Evolutionary conservation across 92 coral and sea anemone genomes (phyloP), one percentile per base, ranked within the genome.

Genomic region (Ricordea florida): DNA sequence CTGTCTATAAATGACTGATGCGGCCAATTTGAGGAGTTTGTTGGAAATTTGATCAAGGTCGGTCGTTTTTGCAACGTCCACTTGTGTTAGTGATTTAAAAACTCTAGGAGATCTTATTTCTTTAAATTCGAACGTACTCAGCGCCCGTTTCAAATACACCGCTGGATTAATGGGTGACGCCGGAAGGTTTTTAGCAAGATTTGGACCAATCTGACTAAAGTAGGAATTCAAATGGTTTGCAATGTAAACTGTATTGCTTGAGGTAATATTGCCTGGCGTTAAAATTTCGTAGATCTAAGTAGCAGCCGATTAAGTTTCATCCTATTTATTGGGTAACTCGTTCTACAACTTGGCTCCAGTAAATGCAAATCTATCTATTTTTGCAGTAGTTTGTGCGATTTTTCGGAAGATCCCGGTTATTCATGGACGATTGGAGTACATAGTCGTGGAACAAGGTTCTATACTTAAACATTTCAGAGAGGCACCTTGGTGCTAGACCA

Each of bases 1-100:
- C 10, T 44, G 37, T 20, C 10, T 6, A 61, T 61, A 18, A 13
- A 61, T 18, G 26, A 2, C 32, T 4, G 69, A 48, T 14, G 69
- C 69, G 37, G 45, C 69, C 7, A 61, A 32, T 61, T 61, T 61
- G 22, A 61, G 22, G 32, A 61, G n/a, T 3, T 7, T 4, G 37
- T 61, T 61, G 22, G 66, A 30, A 13, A 58, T 58, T 25, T 35
- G 24, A 58, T 58, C 66, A 23, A 26, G 66, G 23, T 43, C 66
- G 23, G 66, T 58, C 10, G 66, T 43, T 32, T 58, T 58, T 25
- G 66, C 27, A 26, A 58, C 42, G 32, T 58, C 42, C 13, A 58
- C 14, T 23, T 25, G 27, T 20, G 14, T 25, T 23, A 58, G 33
- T 21, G 33, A 35, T 15, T 58, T 28, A 26, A 58, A 35, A n/a